Evolutionary conservation across 2,113 vertebrate species (phyloP), one percentile per base, ranked within the genome.

Genomic region (Poeciliopsis occidentalis): DNA sequence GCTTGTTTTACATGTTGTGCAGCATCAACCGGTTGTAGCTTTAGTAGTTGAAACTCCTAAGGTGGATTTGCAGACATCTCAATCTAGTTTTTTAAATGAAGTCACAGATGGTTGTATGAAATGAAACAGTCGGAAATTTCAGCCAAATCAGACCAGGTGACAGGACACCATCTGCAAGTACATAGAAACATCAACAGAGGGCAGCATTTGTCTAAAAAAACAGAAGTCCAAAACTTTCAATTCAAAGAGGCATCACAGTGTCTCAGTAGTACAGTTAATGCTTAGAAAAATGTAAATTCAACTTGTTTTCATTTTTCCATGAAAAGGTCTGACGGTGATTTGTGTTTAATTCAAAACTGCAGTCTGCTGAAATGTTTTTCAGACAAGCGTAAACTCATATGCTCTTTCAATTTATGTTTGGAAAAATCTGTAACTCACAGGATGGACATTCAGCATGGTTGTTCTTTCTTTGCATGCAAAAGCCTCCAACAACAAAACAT

Each of bases 131-230:
- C 32, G 2, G 4, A n/a, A 15, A 37, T 12, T 27, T 27, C 32
- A 62, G 1, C 26, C 44, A 67, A 57, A 29, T 60, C 15, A 67
- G 19, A 6, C 6, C 4, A 5, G 30, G n/a, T 12, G 4, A 1
- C 2, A 29, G 27, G 24, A 64, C 4, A 22, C 44, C 32, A 64
- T n/a, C 13, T 85, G 84, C 39, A 71, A 13, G 24, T 82, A 34
- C 47, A 76, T 4, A 65, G 8, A 70, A 30, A 39, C n/a, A 72
- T 82, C 88, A 83, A 17, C 39, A 80, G 90, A 81, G 64, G 90
- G 87, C 84, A 78, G 81, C 67, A 69, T 30, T 26, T 26, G 13
- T 60, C 60, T 39, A 41, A 47, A 75, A 34, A 15, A 62, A 64
- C 31, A 44, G 13, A 65, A 34, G n/a, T 2, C 22, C n/a, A 3